Percentiles rank a stretch among this genome's conserved stretches.
Evolutionary conservation across 2,888 invertebrate species (phyloP).

Genomic region (Acrocyrtus sp.): DNA sequence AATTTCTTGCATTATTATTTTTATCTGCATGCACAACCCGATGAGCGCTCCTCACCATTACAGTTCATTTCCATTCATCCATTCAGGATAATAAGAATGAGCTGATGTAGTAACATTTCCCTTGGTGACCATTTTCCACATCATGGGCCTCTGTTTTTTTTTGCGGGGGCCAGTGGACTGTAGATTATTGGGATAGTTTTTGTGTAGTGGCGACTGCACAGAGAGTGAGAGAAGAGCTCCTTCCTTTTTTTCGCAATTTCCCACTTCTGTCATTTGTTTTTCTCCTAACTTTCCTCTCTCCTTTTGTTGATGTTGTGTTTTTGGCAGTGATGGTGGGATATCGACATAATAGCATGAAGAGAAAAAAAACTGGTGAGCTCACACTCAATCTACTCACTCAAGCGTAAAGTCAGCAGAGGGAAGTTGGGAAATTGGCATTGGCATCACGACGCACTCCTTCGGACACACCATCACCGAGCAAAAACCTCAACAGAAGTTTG

Average conservation of each 20-base stretch:
- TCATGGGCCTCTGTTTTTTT: background rate
- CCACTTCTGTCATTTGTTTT: too few relatives aligned
- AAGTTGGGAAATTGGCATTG: background rate
- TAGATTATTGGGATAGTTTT: background rate
- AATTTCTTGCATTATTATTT: too few relatives aligned
- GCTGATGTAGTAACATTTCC: conserved; percentile 11
- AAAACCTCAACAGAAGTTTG: background rate
- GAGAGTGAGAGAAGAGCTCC: too few relatives aligned
- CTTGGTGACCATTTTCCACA: conserved; percentile 34
- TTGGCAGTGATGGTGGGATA: background rate
- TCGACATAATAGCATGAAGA: background rate
- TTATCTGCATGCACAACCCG: too few relatives aligned
- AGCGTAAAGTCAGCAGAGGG: background rate
- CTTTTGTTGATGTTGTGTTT: background rate
- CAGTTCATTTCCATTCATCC: background rate
- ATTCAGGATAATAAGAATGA: background rate
- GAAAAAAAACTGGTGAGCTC: background rate
- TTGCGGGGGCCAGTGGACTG: background rate
- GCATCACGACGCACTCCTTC: background rate
- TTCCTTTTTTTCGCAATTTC: too few relatives aligned
- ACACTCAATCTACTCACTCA: background rate
- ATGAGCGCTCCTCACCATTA: background rate
- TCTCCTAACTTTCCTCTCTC: background rate
- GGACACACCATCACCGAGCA: background rate
- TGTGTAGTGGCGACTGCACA: too few relatives aligned